These are phyloP conservation scores for Proterorhinus semilunaris DNA, from an alignment of 2,113 vertebrate species.

Conservation along the genomic window DNA sequence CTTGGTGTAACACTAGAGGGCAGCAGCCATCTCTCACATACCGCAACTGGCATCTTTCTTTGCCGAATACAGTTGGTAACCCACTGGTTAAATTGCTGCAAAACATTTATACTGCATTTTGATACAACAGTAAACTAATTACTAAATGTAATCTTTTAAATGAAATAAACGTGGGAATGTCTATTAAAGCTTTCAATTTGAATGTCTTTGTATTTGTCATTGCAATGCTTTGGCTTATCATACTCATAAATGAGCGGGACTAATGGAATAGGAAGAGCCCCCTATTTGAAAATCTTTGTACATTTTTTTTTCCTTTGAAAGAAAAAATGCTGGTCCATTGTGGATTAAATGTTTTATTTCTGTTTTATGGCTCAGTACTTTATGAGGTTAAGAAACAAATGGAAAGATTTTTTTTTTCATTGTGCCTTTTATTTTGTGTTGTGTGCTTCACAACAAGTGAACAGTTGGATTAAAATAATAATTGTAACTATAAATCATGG, in stretches of 20 bases:
- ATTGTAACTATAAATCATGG: too few relatives aligned
- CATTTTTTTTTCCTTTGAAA: conserved; percentile 33
- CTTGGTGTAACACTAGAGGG: conserved; percentile 61
- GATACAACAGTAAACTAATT: neutral
- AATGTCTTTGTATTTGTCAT: conserved; percentile 37
- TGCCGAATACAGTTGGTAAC: conserved; percentile 11
- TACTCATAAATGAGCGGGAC: conserved; percentile 15
- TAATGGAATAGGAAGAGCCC: conserved; percentile 57
- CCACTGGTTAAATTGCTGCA: neutral
- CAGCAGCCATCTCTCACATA: conserved; percentile 64
- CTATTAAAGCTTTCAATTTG: conserved; percentile 52
- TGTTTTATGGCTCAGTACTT: neutral
- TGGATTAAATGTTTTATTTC: conserved; percentile 53
- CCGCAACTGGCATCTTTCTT: neutral
- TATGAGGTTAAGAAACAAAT: conserved; percentile 40
- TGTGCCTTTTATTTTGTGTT: conserved; percentile 2
- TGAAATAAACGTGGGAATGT: conserved; percentile 15
- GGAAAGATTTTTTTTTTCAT: neutral
- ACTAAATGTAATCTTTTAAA: neutral
- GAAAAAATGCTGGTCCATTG: conserved; percentile 50
- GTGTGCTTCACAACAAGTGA: too few relatives aligned
- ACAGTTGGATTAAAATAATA: too few relatives aligned
- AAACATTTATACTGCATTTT: neutral
- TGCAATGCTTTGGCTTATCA: conserved; percentile 37
- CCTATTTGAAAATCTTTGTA: conserved; percentile 43